Base-by-base conservation (phyloP, 2,888 invertebrate species). In the Agrypnus murinus region DNA sequence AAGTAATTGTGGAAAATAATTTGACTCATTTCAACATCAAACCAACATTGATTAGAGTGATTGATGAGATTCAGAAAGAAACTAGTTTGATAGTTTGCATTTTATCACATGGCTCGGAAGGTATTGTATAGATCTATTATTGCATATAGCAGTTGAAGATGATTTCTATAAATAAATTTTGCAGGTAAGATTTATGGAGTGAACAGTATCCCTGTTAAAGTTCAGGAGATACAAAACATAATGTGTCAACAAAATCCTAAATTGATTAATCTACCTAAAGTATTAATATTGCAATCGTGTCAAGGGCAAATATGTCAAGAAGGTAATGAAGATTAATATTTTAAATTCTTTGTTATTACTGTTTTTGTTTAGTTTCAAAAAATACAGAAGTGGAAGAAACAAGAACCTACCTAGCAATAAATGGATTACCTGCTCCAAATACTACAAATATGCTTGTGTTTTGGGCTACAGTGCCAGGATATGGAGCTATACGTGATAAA, bases 251-350 rank as follows among this genome's bases (percentile, higher is more conserved):
- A 76, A 5, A 79, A 84, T 50, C 3, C 5, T 3, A 74, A 78
- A 57, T 81, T 90, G 15, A 73, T 78, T 1, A 83, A 84, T 1
- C 88, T 88, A 77, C 88, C 89, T 10, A 90, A 90, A 82, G 77
- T 90, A 62, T 78, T 90, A 0, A 86, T 90, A 57, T 83, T 90
- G 43, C 90, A 90, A 80, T 88, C 90, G 0, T 90, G 90, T 71
- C 90, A 90, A 79, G 88, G 87, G 31, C 79, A 74, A 1, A 65
- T 76, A 3, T 25, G 25, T 5, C 25, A 25, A 25, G 3, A 25
- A 25, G 25, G 25, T 25, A 25, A 25, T n/a, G n/a, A n/a, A n/a
- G n/a, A n/a, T n/a, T n/a, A n/a, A n/a, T n/a, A n/a, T n/a, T n/a
- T n/a, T n/a, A n/a, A n/a, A n/a, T n/a, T n/a, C n/a, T n/a, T n/a